Evolutionary conservation across 2,797 vertebrate species (phyloP).

Genomic region (Acanthopagrus latus): DNA sequence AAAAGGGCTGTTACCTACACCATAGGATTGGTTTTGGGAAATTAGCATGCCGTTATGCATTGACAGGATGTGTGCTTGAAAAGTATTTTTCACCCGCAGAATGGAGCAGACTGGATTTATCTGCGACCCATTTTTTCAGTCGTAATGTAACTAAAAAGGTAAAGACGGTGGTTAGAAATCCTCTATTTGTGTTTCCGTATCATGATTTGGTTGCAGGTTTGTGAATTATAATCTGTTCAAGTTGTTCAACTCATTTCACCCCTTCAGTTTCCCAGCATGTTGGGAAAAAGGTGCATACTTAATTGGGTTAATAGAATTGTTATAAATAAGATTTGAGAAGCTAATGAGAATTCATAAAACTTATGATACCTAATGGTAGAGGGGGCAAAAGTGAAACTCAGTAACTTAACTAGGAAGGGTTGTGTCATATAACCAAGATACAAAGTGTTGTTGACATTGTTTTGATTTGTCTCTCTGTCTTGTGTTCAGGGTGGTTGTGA

Average conservation of each 20-base stretch:
- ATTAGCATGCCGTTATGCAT: constrained; percentile 46
- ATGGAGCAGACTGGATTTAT: constrained; percentile 6
- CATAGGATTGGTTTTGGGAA: constrained; percentile 37
- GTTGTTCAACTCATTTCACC: constrained; percentile 14
- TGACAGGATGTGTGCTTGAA: constrained; percentile 65
- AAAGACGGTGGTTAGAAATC: constrained; percentile 1
- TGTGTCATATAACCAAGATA: not conserved
- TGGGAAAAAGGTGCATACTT: constrained; percentile 21
- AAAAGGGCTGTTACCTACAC: constrained; percentile 7
- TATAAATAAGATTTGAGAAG: constrained; percentile 29
- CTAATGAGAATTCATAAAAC: constrained; percentile 21
- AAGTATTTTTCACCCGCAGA: constrained; percentile 35
- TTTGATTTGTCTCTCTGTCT: constrained; percentile 40
- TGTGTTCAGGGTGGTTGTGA: constrained; percentile 48
- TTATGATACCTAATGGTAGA: constrained; percentile 2
- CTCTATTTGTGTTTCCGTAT: not conserved
- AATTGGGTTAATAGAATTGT: constrained; percentile 33
- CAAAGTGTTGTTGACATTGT: not conserved
- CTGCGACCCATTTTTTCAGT: not conserved
- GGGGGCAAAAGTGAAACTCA: constrained; percentile 12
- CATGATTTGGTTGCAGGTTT: too few species aligned
- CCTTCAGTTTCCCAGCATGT: constrained; percentile 17
- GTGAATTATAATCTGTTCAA: too few species aligned
- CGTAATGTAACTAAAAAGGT: not conserved
- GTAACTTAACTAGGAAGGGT: constrained; percentile 5